Conservation (phyloP, 2,797 vertebrate genomes). For the Urophycis tenuis region DNA sequence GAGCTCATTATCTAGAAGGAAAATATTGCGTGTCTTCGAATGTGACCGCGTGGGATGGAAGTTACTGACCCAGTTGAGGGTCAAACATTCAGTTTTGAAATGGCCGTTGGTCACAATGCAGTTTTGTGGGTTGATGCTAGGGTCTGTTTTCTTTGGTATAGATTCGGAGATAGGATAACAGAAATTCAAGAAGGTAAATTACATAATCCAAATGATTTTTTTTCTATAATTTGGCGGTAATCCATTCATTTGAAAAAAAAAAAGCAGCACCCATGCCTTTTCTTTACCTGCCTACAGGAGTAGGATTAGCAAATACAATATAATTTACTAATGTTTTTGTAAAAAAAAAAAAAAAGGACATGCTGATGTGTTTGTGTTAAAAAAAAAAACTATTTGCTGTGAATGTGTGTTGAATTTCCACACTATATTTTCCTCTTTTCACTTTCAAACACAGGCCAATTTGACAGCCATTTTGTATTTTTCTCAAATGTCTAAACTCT, state of each 20-base stretch:
- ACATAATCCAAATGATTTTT: neutral
- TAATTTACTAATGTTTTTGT: neutral
- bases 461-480: neutral
- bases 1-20: no score
- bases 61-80: neutral
- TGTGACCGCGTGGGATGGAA: neutral
- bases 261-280: no score
- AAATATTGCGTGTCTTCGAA: neutral
- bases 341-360: neutral
- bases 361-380: conserved; percentile 11
- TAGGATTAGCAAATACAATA: neutral
- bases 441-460: conserved; percentile 24
- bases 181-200: neutral
- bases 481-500: neutral
- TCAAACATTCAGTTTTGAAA: neutral
- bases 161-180: neutral
- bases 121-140: neutral
- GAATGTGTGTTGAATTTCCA: conserved; percentile 5
- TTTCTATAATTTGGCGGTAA: neutral
- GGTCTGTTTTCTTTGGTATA: neutral
- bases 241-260: no score
- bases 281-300: neutral
- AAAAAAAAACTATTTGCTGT: neutral
- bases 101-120: neutral
- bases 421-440: conserved; percentile 21